Conservation (phyloP, 2,797 vertebrate species). For the Loriculus beryllinus region DNA sequence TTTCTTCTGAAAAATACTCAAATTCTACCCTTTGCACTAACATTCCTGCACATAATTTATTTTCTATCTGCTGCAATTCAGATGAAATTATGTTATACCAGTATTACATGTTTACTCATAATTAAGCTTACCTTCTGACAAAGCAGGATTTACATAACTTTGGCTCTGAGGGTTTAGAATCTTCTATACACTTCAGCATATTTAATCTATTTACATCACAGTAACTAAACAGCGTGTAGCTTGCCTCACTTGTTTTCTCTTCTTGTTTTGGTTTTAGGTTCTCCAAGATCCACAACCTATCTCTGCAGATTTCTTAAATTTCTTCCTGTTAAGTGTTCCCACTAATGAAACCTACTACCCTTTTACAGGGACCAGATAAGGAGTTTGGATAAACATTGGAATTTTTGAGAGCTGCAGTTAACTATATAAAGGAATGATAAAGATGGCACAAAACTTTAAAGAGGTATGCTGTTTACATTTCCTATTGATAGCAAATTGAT, state of each 20-base stretch:
- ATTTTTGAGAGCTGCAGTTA: background rate
- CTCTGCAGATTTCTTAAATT: background rate
- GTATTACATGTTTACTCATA: background rate
- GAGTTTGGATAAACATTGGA: background rate
- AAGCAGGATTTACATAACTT: background rate
- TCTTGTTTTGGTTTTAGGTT: background rate
- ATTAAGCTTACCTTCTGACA: background rate
- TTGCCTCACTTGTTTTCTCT: background rate
- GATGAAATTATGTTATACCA: background rate
- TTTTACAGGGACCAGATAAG: rapidly evolving
- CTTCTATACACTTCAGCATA: background rate
- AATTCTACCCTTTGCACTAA: background rate
- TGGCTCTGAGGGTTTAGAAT: background rate
- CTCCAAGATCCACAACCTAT: background rate
- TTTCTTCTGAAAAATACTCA: background rate
- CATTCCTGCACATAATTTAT: background rate
- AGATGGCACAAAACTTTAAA: background rate
- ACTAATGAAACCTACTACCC: background rate
- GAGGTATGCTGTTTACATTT: background rate
- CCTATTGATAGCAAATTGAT: background rate
- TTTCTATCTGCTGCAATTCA: background rate
- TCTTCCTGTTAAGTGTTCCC: background rate
- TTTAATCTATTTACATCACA: background rate
- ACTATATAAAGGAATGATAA: background rate
- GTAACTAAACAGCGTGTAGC: background rate